Conservation (phyloP, 1,140 invertebrate species). For the Procambarus clarkii region DNA sequence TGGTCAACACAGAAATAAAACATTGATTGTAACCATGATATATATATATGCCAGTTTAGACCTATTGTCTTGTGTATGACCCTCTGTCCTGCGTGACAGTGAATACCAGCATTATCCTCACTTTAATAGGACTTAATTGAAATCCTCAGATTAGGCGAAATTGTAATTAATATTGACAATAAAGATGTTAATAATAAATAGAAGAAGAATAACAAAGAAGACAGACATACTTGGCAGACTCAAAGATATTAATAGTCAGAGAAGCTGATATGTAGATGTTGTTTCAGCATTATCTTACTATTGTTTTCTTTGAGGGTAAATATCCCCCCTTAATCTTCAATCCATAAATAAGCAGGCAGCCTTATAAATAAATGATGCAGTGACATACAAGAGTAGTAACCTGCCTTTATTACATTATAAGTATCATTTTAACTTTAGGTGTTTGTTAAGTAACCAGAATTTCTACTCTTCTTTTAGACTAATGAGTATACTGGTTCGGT, state of each 20-base stretch:
- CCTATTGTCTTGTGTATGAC: too few species aligned
- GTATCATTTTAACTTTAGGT: neutral
- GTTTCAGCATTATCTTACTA: neutral
- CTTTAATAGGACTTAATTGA: too few species aligned
- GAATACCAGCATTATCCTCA: too few species aligned
- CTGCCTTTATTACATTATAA: neutral
- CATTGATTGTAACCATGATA: too few species aligned
- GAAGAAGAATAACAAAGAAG: neutral
- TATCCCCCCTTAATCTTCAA: neutral
- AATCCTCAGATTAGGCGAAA: too few species aligned
- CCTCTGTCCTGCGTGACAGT: too few species aligned
- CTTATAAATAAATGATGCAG: neutral
- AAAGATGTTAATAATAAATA: too few species aligned
- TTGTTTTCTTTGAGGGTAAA: neutral
- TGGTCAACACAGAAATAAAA: too few species aligned
- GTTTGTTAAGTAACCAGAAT: neutral
- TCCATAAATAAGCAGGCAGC: slow-evolving; percentile 5
- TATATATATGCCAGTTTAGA: too few species aligned
- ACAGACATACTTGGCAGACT: neutral
- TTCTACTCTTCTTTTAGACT: neutral
- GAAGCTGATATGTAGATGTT: neutral
- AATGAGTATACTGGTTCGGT: too few species aligned
- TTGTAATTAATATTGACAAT: too few species aligned
- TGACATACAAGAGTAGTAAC: neutral
- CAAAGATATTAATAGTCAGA: neutral